phyloP scores from a whole-genome alignment of 2,888 invertebrate genomes.

The Patella caerulea region DNA sequence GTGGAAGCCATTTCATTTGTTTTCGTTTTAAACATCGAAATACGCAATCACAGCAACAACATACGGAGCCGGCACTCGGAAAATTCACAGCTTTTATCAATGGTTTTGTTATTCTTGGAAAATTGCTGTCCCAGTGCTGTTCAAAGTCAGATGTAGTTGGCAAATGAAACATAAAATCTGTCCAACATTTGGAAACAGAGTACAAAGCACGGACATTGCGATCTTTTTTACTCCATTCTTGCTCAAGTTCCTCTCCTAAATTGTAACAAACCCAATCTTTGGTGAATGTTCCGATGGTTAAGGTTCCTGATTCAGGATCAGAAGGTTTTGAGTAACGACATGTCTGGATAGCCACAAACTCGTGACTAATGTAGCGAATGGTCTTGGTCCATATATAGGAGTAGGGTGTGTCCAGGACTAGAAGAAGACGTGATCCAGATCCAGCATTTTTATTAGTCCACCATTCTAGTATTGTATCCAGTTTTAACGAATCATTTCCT shows the following conservation, averaged over 20 bases:
- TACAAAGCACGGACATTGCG: slow-evolving; percentile 56
- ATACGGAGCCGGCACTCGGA: slow-evolving; percentile 52
- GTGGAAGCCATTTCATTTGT: slow-evolving; percentile 66
- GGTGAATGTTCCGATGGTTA: slow-evolving; percentile 64
- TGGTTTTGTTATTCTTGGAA: slow-evolving; percentile 61
- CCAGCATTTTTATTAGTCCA: slow-evolving; percentile 59
- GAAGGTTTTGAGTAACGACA: slow-evolving; percentile 47
- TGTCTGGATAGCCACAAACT: slow-evolving; percentile 66
- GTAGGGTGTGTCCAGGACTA: slow-evolving; percentile 65
- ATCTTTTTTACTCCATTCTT: slow-evolving; percentile 56
- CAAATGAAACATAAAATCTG: slow-evolving; percentile 66
- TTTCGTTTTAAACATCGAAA: slow-evolving; percentile 59
- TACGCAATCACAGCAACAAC: slow-evolving; percentile 61
- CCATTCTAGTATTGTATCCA: slow-evolving; percentile 64
- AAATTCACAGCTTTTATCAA: slow-evolving; percentile 61
- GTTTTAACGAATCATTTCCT: slow-evolving; percentile 58
- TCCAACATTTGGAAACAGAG: slow-evolving; percentile 64
- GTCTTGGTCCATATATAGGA: slow-evolving; percentile 65
- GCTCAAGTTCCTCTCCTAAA: slow-evolving; percentile 47
- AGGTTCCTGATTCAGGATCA: slow-evolving; percentile 50
- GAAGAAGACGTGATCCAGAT: slow-evolving; percentile 63
- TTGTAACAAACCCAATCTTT: slow-evolving; percentile 66
- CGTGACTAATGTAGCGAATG: slow-evolving; percentile 43
- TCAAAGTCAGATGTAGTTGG: slow-evolving; percentile 66
- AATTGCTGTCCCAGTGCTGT: slow-evolving; percentile 66